Evolutionary conservation across 2,888 invertebrate genomes (phyloP).

Genomic region (Rhorus exstirpatorius): DNA sequence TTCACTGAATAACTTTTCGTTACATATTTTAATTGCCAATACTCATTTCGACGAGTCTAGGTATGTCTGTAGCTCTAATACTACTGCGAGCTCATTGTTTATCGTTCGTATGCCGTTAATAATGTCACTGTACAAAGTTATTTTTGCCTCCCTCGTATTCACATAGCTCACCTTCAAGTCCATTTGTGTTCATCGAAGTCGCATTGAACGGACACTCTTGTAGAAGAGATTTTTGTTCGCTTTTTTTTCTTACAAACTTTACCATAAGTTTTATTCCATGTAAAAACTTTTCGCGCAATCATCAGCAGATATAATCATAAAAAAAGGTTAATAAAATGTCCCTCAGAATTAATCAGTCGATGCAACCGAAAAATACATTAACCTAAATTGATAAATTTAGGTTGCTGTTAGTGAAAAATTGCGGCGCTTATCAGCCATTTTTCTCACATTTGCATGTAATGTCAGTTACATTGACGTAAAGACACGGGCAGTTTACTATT

Average conservation of each 20-base stretch:
- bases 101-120: neutral
- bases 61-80: neutral
- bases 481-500: conserved; percentile 2
- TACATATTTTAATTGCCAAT: conserved; percentile 22
- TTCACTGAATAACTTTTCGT: neutral
- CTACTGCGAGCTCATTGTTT: conserved; percentile 4
- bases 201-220: neutral
- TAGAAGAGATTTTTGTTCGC: no score
- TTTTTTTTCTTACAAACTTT: neutral
- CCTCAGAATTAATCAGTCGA: no score
- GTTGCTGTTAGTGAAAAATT: neutral
- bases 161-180: conserved; percentile 15
- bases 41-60: neutral
- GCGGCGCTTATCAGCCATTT: neutral
- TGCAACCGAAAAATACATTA: no score
- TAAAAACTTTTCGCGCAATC: no score
- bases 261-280: no score
- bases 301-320: no score
- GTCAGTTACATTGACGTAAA: neutral
- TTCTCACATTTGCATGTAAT: neutral
- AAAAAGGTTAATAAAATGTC: no score
- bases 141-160: neutral
- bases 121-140: conserved; percentile 10
- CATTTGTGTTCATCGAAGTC: neutral
- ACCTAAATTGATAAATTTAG: no score